Evolutionary conservation across 1,140 invertebrate genomes (phyloP), one percentile per base, ranked within the genome.

Genomic region (Alviniconcha marisindica): DNA sequence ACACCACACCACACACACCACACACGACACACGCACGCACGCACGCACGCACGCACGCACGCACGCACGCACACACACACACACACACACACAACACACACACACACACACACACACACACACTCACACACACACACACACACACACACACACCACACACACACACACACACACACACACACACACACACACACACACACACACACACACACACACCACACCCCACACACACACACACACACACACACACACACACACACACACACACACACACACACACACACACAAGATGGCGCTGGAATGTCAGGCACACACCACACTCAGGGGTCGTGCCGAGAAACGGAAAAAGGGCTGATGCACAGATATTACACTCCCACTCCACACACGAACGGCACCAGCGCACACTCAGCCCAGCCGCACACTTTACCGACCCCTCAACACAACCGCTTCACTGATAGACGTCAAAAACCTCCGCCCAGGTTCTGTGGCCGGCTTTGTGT

Each of bases 401-500:
- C 24, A 42, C n/a, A n/a, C n/a, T n/a, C n/a, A n/a, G n/a, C n/a
- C n/a, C n/a, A n/a, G n/a, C n/a, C 63, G 28, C 63, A 69, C 21
- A 69, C 18, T 33, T 10, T 15, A 10, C 12, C 63, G 28, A 18
- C 28, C 18, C 12, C 28, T 69, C 63, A n/a, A n/a, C n/a, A 2
- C 1, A 36, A 18, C 12, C 69, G 18, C 2, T n/a, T n/a, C 0
- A 36, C 31, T 12, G 56, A 40, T 0, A 0, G 7, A 79, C 7
- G 7, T 54, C n/a, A 36, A 79, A 79, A 31, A 79, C 77, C 3
- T 63, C 77, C n/a, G n/a, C n/a, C 77, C 77, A 79, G 0, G 77
- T 79, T n/a, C 38, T 12, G 38, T 21, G 4, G 51, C 77, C 28
- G 4, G 51, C 77, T 15, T n/a, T 15, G 38, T 79, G 83, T 33